A percentile compares a stretch with the other conserved stretches of the same genome.
Evolutionary conservation across 2,888 invertebrate species (phyloP).

Genomic region (Metallyticus violacea): DNA sequence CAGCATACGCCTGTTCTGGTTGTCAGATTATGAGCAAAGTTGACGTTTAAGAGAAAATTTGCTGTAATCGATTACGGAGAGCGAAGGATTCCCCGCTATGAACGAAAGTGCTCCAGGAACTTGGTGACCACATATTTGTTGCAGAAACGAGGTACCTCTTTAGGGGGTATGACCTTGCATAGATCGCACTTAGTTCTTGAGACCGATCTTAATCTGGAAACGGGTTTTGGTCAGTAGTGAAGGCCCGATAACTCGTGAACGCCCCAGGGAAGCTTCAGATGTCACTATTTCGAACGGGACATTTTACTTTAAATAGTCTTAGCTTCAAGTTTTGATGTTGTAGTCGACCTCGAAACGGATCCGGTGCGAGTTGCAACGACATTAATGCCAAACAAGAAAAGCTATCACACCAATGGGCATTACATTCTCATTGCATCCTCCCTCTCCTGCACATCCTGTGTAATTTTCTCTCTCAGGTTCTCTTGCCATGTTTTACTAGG

Average conservation of each 20-base stretch:
- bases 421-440: no score
- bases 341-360: not conserved
- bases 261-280: not conserved
- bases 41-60: no score
- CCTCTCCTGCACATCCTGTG: no score
- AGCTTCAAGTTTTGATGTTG: not conserved
- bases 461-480: no score
- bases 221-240: not conserved
- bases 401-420: not conserved
- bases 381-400: not conserved
- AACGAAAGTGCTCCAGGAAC: not conserved
- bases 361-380: not conserved
- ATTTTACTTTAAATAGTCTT: not conserved
- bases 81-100: not conserved
- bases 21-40: no score
- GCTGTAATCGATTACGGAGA: no score
- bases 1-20: no score
- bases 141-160: not conserved
- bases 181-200: not conserved
- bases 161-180: not conserved
- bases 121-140: not conserved
- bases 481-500: no score
- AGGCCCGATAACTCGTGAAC: not conserved
- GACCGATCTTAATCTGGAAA: not conserved
- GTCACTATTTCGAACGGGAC: not conserved